Percentiles rank a stretch among this genome's conserved stretches.
Evolutionary conservation across 2,888 invertebrate genomes (phyloP).

Genomic region (Falcaria lacertinaria): DNA sequence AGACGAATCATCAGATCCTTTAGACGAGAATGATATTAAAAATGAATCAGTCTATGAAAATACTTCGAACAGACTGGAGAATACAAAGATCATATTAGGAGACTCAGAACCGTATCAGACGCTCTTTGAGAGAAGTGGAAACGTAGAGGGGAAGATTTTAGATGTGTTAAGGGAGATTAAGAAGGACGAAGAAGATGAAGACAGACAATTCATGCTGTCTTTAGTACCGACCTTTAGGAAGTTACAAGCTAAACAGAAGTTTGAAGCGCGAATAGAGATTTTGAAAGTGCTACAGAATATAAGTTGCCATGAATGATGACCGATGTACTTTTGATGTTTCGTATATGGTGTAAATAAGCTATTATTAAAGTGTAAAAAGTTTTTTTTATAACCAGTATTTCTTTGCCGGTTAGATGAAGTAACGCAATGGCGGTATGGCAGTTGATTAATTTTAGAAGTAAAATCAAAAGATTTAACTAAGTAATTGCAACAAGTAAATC

Average conservation of each 20-base stretch:
- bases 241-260: conserved; percentile 41
- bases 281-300: conserved; percentile 42
- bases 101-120: conserved; percentile 13
- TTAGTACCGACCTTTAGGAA: conserved; percentile 48
- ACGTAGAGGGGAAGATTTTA: conserved; percentile 33
- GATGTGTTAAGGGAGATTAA: conserved; percentile 37
- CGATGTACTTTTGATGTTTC: no score
- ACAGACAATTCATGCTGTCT: conserved; percentile 50
- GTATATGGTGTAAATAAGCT: no score
- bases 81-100: conserved; percentile 12
- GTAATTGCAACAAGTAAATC: no score
- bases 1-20: conserved; percentile 24
- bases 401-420: no score
- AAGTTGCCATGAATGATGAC: conserved; percentile 25
- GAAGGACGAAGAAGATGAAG: conserved; percentile 44
- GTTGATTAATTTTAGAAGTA: no score
- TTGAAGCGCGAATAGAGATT: conserved; percentile 51
- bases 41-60: conserved; percentile 18
- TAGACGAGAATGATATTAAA: conserved; percentile 22
- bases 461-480: no score
- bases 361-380: no score
- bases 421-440: no score
- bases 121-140: conserved; percentile 25
- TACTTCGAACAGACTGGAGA: background rate
- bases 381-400: no score